A percentile compares a stretch with the other conserved stretches of the same genome.
phyloP scores from a whole-genome alignment of 2,888 invertebrate genomes.

The Thumatha senex region DNA sequence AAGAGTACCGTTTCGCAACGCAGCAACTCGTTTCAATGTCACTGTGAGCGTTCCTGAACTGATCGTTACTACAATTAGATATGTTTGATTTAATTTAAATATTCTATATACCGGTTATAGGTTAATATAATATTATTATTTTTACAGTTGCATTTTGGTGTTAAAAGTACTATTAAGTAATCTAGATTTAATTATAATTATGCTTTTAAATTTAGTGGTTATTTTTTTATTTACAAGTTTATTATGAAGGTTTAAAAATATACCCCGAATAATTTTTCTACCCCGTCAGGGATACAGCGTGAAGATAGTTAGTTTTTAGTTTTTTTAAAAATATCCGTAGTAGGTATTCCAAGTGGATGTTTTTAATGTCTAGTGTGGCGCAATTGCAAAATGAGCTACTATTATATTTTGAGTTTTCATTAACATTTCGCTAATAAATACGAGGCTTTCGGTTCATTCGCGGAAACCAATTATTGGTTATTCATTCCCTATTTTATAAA shows the following conservation, averaged over 20 bases:
- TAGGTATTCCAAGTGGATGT: constrained; percentile 26
- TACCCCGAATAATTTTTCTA: too few relatives aligned
- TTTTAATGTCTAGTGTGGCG: constrained; percentile 48
- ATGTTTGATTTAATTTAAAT: constrained; percentile 8
- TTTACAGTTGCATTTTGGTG: constrained; percentile 9
- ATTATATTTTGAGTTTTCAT: constrained; percentile 27
- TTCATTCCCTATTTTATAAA: constrained; percentile 29
- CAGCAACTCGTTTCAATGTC: constrained; percentile 75
- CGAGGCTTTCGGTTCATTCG: constrained; percentile 16
- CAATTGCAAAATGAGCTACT: constrained; percentile 36
- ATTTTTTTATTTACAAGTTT: too few relatives aligned
- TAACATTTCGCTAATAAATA: constrained; percentile 38
- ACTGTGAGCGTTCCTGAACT: constrained; percentile 60
- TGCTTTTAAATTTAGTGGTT: not conserved
- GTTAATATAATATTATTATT: constrained; percentile 6
- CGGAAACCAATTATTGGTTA: constrained; percentile 23
- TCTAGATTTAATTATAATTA: constrained; percentile 14
- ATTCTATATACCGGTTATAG: not conserved
- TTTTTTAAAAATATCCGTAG: too few relatives aligned
- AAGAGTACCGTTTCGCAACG: constrained; percentile 80
- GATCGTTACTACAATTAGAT: constrained; percentile 16
- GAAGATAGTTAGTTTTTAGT: too few relatives aligned
- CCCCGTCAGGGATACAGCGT: too few relatives aligned
- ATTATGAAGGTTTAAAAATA: too few relatives aligned
- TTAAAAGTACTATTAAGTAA: constrained; percentile 7